Base-by-base conservation (phyloP, 2,888 invertebrate species). In the Clitarchus hookeri region DNA sequence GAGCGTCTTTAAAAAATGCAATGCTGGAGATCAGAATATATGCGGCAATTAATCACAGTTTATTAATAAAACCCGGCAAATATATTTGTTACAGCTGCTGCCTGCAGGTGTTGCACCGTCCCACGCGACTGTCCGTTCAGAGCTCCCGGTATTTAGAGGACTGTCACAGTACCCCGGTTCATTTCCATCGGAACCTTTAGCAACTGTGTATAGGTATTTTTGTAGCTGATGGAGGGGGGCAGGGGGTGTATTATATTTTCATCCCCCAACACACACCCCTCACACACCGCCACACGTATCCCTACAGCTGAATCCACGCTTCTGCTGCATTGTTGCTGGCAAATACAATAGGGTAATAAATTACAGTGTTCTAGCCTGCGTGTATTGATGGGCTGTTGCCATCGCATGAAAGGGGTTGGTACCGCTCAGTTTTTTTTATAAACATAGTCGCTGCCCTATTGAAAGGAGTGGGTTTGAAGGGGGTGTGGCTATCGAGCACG, bases 301-400 rank as follows among this genome's bases (percentile, higher is more conserved):
- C 53, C 65, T 65, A 2, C 23, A 65, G 65, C 65, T 23, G 65
- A 19, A 65, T 65, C 65, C 65, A 3, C 65, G 65, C 53, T 53
- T 53, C 53, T 19, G 19, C 19, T 53, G 13, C 65, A 65, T 65
- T 65, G 65, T 65, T 65, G 19, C 65, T n/a, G 65, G 65, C 23
- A 65, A 65, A 65, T 65, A 65, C 65, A 65, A 65, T 65, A n/a
- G 65, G 65, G 65, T 65, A 65, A 65, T 65, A 65, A 65, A 65
- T 65, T 65, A 65, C 65, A 65, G 65, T 65, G 65, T 65, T 65
- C 65, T 19, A 65, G 16, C 65, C 65, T 65, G 23, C 65, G 65
- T 65, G 65, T 65, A 65, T 65, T 65, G 65, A 65, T 65, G 65
- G 19, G 65, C 65, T 65, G 53, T 53, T 53, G 53, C 53, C 53